Evolutionary conservation across 37 sponge, comb jelly and placozoan species (phyloP).

Genomic region (Ianthella basta): DNA sequence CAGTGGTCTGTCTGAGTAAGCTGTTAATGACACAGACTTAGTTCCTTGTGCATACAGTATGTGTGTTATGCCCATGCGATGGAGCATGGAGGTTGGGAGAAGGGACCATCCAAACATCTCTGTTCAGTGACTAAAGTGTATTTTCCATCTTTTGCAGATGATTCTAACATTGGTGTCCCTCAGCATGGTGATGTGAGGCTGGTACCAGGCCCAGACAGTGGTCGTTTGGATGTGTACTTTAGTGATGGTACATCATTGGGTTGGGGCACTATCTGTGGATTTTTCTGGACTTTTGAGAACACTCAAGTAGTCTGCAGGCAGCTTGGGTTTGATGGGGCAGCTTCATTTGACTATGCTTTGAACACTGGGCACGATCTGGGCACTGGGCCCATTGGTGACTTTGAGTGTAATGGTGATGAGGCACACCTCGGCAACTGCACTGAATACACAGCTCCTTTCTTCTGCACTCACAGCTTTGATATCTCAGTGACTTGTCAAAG

Average conservation of each 20-base stretch:
- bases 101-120: no score
- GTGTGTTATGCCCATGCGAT: no score
- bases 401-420: background rate
- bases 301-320: constrained; percentile 6
- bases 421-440: background rate
- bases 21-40: no score
- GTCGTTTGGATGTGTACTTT: constrained; percentile 12
- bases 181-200: background rate
- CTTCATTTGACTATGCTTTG: background rate
- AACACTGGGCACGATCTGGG: background rate
- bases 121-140: no score
- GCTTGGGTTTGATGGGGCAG: background rate
- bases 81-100: no score
- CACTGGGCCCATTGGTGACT: constrained; percentile 3
- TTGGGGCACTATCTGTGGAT: constrained; percentile 25
- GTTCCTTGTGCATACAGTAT: no score
- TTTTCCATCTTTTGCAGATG: background rate
- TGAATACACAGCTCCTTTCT: background rate
- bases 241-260: background rate
- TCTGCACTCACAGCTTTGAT: constrained; percentile 10
- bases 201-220: constrained; percentile 12
- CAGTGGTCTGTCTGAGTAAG: constrained; percentile 14
- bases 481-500: background rate
- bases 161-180: background rate
- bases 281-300: background rate